A percentile compares a stretch with the other conserved stretches of the same genome.
Conservation (phyloP, 2,113 vertebrate genomes). For the Pangasianodon gigas region DNA sequence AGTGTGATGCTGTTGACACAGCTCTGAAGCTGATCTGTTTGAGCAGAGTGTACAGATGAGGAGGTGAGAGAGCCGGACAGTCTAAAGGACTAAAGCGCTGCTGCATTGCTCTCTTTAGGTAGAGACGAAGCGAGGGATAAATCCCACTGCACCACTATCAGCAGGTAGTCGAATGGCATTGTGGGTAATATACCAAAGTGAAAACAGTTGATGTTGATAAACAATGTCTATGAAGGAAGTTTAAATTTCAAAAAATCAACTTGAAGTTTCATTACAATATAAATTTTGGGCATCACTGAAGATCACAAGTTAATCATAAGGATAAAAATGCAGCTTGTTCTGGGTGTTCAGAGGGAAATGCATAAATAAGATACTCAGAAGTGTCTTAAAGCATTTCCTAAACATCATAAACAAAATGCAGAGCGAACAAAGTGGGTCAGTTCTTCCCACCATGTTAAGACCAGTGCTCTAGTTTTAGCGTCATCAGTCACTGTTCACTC, state of each 20-base stretch:
- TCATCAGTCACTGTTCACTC: neutral
- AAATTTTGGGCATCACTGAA: neutral
- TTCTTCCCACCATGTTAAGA: neutral
- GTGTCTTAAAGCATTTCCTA: neutral
- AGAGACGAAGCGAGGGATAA: neutral
- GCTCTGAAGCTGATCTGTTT: neutral
- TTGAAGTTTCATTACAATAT: no score
- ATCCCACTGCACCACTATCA: neutral
- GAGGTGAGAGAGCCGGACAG: neutral
- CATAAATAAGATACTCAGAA: neutral
- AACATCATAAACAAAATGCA: no score
- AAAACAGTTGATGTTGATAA: neutral
- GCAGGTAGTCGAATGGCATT: no score
- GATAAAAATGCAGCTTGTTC: neutral
- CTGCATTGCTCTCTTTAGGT: neutral
- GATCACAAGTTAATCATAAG: neutral
- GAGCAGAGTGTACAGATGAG: no score
- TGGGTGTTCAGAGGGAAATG: neutral
- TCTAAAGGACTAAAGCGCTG: neutral
- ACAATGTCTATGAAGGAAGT: no score
- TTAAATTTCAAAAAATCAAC: neutral
- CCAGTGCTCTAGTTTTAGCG: neutral
- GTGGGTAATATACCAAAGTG: no score
- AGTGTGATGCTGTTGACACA: neutral
- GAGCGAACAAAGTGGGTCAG: neutral